phyloP scores from a whole-genome alignment of 2,113 vertebrate genomes.

The Syngnathus scovelli region DNA sequence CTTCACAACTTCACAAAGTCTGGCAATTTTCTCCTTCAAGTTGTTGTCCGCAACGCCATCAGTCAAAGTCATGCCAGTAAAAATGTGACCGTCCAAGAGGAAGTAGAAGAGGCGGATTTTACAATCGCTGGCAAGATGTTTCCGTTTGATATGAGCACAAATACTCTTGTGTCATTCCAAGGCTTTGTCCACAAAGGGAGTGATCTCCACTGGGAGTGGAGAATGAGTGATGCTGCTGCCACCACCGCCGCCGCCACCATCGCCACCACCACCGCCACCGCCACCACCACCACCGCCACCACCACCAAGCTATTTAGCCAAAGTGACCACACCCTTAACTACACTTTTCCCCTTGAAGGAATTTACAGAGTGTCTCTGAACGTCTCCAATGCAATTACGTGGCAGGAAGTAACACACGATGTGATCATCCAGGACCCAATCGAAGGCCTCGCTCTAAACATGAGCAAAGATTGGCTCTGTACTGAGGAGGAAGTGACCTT shows the following conservation, averaged over 20 bases:
- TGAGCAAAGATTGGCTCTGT: conserved; percentile 50
- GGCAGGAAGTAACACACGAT: conserved; percentile 51
- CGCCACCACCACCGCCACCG: neutral
- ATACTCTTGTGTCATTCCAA: conserved; percentile 27
- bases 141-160: conserved; percentile 54
- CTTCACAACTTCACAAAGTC: conserved; percentile 50
- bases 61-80: conserved; percentile 51
- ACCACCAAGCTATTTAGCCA: conserved; percentile 8
- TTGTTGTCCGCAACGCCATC: conserved; percentile 62
- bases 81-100: conserved; percentile 61
- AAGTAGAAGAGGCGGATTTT: conserved; percentile 59
- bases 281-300: neutral
- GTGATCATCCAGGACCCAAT: conserved; percentile 62
- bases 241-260: neutral
- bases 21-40: conserved; percentile 50
- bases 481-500: conserved; percentile 49
- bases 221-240: conserved; percentile 10
- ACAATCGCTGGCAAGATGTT: conserved; percentile 33
- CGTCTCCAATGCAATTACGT: conserved; percentile 70
- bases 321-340: conserved; percentile 34
- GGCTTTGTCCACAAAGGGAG: conserved; percentile 53
- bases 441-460: conserved; percentile 51
- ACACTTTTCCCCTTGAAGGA: conserved; percentile 50
- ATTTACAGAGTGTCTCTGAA: conserved; percentile 63
- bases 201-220: conserved; percentile 67